Evolutionary conservation across 2,113 vertebrate species (phyloP).

Genomic region (Eidolon helvum): DNA sequence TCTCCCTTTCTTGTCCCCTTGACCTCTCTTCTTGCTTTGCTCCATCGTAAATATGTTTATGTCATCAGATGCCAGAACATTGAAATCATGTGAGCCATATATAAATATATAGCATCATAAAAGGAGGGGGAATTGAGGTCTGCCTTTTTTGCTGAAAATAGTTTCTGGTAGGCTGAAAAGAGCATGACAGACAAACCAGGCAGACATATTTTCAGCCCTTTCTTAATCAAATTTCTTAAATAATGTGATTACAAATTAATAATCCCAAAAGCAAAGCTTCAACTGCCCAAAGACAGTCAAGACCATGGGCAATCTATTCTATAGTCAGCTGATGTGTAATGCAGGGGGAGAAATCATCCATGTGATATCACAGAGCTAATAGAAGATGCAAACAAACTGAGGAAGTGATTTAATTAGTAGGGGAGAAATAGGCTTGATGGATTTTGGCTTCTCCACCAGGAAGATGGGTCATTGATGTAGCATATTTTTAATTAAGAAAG

Average conservation of each 20-base stretch:
- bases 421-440: not conserved
- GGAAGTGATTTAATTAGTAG: not conserved
- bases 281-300: not conserved
- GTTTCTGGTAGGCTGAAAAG: not conserved
- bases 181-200: not conserved
- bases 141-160: not conserved
- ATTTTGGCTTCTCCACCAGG: slow-evolving; percentile 47
- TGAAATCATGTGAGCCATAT: not conserved
- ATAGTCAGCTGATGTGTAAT: not conserved
- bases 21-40: not conserved
- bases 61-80: not conserved
- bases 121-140: not conserved
- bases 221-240: not conserved
- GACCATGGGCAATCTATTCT: not conserved
- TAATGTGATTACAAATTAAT: slow-evolving; percentile 45
- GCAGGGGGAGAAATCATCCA: not conserved
- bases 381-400: not conserved
- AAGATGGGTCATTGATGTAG: slow-evolving; percentile 65
- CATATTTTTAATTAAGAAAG: slow-evolving; percentile 76
- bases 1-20: not conserved
- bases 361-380: not conserved
- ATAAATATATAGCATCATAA: not conserved
- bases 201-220: not conserved
- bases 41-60: not conserved
- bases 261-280: not conserved